These are phyloP conservation scores for Psilopsiagon aurifrons DNA, from an alignment of 2,113 vertebrate genomes.

Conservation along the genomic window DNA sequence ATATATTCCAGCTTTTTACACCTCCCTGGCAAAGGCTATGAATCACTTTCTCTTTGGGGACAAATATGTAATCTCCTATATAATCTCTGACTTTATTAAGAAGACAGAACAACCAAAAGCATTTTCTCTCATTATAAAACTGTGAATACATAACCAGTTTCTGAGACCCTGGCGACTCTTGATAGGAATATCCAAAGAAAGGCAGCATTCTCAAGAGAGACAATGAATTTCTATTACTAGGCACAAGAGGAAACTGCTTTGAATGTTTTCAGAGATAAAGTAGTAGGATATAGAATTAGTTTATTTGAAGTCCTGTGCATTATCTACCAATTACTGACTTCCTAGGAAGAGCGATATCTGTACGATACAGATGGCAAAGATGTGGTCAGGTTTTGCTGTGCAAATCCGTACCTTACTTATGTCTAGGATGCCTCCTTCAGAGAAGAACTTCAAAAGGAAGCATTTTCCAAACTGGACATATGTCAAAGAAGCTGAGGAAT, in stretches of 20 bases:
- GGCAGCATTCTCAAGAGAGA: not conserved
- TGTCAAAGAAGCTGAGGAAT: not conserved
- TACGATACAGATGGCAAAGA: not conserved
- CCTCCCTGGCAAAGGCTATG: not conserved
- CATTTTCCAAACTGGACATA: not conserved
- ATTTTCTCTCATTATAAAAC: not conserved
- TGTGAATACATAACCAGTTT: not conserved
- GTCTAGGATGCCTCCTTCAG: not conserved
- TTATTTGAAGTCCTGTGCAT: not conserved
- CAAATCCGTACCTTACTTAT: not conserved
- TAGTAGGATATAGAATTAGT: not conserved
- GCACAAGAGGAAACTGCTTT: not conserved
- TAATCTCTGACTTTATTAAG: slow-evolving; percentile 36
- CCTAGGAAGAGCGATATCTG: not conserved
- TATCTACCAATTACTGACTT: not conserved
- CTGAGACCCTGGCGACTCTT: not conserved
- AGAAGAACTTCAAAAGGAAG: not conserved
- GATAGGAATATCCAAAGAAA: not conserved
- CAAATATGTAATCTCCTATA: not conserved
- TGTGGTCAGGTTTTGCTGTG: not conserved
- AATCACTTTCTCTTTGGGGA: not conserved
- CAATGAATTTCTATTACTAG: slow-evolving; percentile 1
- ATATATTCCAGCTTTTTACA: not conserved
- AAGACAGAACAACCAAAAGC: not conserved
- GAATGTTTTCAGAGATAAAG: not conserved